Conservation (phyloP, 1,140 invertebrate genomes). For the Vanessa tameamea region DNA sequence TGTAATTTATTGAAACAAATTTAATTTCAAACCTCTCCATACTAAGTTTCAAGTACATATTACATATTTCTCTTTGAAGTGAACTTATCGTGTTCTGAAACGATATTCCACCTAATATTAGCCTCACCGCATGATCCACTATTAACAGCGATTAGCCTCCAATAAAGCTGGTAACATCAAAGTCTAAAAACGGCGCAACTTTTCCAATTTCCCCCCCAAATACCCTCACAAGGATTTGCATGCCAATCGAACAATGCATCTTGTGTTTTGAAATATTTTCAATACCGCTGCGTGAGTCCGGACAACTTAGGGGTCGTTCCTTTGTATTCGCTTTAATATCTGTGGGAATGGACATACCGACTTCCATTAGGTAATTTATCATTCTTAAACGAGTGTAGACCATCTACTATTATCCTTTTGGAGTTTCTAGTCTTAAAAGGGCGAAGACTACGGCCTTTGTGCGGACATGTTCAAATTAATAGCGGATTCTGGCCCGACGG, state of each 20-base stretch:
- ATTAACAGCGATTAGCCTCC: conserved; percentile 49
- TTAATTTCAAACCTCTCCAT: neutral
- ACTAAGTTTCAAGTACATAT: conserved; percentile 1
- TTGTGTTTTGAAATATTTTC: conserved; percentile 67
- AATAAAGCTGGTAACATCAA: conserved; percentile 64
- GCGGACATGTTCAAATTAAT: conserved; percentile 55
- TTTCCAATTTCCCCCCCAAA: conserved; percentile 73
- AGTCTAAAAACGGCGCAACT: conserved; percentile 60
- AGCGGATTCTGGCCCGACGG: conserved; percentile 52
- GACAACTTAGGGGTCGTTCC: conserved; percentile 55
- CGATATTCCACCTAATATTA: conserved; percentile 25
- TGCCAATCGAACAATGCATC: conserved; percentile 56
- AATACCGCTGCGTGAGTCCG: conserved; percentile 70
- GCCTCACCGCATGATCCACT: conserved; percentile 34
- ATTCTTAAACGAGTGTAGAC: conserved; percentile 75
- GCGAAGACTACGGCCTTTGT: conserved; percentile 55
- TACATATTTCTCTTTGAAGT: conserved; percentile 28
- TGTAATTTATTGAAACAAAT: neutral
- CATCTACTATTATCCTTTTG: conserved; percentile 62
- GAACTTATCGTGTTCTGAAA: conserved; percentile 10
- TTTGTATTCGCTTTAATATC: conserved; percentile 77
- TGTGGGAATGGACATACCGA: conserved; percentile 80
- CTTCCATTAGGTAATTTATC: conserved; percentile 77
- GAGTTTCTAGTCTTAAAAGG: conserved; percentile 58
- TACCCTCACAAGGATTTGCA: conserved; percentile 74